Percentiles rank a stretch among this genome's conserved stretches.
These are phyloP conservation scores for Lepus timidus DNA, from an alignment of 2,113 vertebrate genomes.

Conservation along the genomic window DNA sequence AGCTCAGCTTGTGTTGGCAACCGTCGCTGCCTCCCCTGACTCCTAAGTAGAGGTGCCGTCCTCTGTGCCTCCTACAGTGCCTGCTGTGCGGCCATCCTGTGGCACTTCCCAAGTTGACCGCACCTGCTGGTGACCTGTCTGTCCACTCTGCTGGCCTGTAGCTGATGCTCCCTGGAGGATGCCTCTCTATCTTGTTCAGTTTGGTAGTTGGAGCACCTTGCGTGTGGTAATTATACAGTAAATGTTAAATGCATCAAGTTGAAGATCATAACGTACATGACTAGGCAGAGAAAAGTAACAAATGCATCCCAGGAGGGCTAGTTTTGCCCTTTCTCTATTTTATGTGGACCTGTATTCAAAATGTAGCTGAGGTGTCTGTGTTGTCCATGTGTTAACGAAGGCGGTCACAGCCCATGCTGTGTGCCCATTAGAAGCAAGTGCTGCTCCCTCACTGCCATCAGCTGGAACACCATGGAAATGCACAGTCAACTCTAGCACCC, in stretches of 20 bases:
- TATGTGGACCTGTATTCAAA: not conserved
- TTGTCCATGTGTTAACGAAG: not conserved
- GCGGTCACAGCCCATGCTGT: not conserved
- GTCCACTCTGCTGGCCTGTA: not conserved
- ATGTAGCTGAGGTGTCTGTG: not conserved
- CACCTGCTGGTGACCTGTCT: not conserved
- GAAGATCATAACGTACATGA: not conserved
- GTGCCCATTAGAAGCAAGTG: not conserved
- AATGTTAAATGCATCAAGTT: not conserved
- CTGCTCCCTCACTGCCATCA: not conserved
- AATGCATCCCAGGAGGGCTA: not conserved
- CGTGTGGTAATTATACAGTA: not conserved
- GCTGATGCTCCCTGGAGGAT: not conserved
- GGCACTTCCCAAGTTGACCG: not conserved
- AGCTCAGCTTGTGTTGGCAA: not conserved
- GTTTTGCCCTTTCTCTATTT: not conserved
- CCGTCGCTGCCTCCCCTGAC: not conserved
- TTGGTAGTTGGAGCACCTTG: not conserved
- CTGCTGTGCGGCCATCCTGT: not conserved
- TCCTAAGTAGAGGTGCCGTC: not conserved
- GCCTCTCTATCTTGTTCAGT: not conserved
- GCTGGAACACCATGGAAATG: not conserved
- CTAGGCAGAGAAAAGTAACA: not conserved
- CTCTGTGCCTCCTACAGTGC: not conserved
- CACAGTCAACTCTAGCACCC: not conserved